phyloP scores from a whole-genome alignment of 2,888 invertebrate genomes.

The Pedicia rivosa region DNA sequence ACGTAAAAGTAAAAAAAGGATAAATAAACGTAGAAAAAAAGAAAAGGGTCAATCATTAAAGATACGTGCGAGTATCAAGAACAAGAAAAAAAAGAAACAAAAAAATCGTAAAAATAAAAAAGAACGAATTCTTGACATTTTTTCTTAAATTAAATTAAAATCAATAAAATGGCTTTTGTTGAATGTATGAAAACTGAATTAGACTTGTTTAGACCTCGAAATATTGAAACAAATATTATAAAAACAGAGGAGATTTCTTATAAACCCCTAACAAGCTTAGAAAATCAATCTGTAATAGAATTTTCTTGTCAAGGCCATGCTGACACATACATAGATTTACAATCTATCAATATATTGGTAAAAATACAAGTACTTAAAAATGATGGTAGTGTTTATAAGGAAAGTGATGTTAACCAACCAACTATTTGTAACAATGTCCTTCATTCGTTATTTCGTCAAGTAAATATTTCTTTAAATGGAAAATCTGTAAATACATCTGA shows the following conservation, averaged over 20 bases:
- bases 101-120: neutral
- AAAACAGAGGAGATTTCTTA: neutral
- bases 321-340: conserved; percentile 7
- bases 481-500: conserved; percentile 7
- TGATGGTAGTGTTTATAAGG: neutral
- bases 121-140: neutral
- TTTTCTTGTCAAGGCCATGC: neutral
- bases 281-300: neutral
- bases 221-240: neutral
- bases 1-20: too few species aligned
- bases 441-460: conserved; percentile 8
- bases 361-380: conserved; percentile 2
- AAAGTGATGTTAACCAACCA: neutral
- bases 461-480: conserved; percentile 7
- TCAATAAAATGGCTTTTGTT: neutral
- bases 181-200: conserved; percentile 1
- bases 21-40: too few species aligned
- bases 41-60: neutral
- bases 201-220: neutral
- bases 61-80: neutral
- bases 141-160: neutral
- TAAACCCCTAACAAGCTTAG: neutral
- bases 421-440: conserved; percentile 6
- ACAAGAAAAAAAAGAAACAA: neutral
- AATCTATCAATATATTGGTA: conserved; percentile 2